Evolutionary conservation across 2,797 vertebrate species (phyloP).

Genomic region (Manis javanica): DNA sequence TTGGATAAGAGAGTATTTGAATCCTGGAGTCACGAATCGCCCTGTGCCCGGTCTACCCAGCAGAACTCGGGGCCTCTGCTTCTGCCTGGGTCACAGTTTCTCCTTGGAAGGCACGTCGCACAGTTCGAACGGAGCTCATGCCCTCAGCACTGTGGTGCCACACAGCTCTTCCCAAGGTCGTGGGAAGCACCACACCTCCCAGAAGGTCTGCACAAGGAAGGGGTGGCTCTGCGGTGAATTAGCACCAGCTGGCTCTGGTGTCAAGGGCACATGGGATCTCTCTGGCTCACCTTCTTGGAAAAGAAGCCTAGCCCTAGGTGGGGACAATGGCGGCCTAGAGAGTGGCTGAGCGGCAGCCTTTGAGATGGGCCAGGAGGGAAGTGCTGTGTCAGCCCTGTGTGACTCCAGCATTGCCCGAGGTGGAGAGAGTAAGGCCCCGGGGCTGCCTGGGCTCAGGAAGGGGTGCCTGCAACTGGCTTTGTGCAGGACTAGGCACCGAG

Average conservation of each 20-base stretch:
- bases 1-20: too few species aligned
- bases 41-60: too few species aligned
- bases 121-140: neutral
- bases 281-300: neutral
- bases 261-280: rapidly evolving
- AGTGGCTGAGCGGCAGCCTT: neutral
- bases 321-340: neutral
- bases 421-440: rapidly evolving
- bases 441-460: rapidly evolving
- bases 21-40: too few species aligned
- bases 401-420: rapidly evolving
- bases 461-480: rapidly evolving
- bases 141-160: neutral
- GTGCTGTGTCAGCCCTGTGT: rapidly evolving
- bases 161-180: too few species aligned
- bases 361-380: rapidly evolving
- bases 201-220: neutral
- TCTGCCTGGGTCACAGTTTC: neutral
- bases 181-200: rapidly evolving
- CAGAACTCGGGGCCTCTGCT: neutral
- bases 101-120: neutral
- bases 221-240: neutral
- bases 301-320: neutral
- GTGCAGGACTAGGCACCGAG: rapidly evolving
- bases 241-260: too few species aligned